Conservation (phyloP, 2,888 invertebrate genomes). For the Meteorus cinctellus region DNA sequence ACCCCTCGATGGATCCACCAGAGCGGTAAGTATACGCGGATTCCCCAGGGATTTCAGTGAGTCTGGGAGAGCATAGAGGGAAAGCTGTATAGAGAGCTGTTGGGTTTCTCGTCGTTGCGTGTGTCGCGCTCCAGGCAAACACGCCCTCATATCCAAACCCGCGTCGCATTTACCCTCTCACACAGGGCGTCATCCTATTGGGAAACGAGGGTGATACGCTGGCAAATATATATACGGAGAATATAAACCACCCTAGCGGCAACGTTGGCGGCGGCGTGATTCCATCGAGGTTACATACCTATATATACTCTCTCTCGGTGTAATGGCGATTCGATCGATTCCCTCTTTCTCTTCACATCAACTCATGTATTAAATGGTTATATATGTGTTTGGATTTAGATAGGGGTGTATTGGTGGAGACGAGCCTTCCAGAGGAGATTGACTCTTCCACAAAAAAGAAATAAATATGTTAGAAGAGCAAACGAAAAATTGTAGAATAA, state of each 20-base stretch:
- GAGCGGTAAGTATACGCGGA: slow-evolving; percentile 52
- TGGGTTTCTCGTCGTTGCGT: slow-evolving; percentile 56
- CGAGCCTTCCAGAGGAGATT: too few relatives aligned
- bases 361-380: slow-evolving; percentile 66
- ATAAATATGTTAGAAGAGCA: too few relatives aligned
- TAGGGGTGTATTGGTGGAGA: neutral
- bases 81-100: slow-evolving; percentile 48
- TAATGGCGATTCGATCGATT: slow-evolving; percentile 73
- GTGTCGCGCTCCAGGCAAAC: slow-evolving; percentile 55
- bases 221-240: slow-evolving; percentile 68
- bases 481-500: too few relatives aligned
- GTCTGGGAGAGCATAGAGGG: slow-evolving; percentile 54
- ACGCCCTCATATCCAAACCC: slow-evolving; percentile 52
- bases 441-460: too few relatives aligned
- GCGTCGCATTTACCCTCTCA: slow-evolving; percentile 45
- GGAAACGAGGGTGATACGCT: slow-evolving; percentile 67
- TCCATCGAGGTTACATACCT: slow-evolving; percentile 62
- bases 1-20: slow-evolving; percentile 52
- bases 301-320: slow-evolving; percentile 62
- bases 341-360: slow-evolving; percentile 51
- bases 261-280: slow-evolving; percentile 66
- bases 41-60: slow-evolving; percentile 64
- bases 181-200: slow-evolving; percentile 57
- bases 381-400: slow-evolving; percentile 38
- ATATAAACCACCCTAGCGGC: slow-evolving; percentile 65